A percentile compares a stretch with the other conserved stretches of the same genome.
These are phyloP conservation scores for Phocoena sinus DNA, from an alignment of 2,113 vertebrate genomes.

Conservation along the genomic window DNA sequence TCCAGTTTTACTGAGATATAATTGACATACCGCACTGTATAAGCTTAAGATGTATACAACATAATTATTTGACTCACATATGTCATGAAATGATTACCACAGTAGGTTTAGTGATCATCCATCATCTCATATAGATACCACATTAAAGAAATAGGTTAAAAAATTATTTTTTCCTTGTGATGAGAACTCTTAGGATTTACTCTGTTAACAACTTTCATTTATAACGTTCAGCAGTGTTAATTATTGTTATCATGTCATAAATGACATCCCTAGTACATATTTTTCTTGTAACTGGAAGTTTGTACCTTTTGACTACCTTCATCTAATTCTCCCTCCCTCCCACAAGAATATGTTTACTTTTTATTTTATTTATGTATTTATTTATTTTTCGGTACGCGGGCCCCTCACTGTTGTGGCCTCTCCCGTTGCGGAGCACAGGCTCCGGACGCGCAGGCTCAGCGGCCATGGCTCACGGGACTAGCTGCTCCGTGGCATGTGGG, in stretches of 20 bases:
- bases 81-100: neutral
- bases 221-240: neutral
- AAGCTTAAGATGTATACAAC: neutral
- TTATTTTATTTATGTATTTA: neutral
- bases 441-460: no score
- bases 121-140: neutral
- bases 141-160: neutral
- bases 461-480: no score
- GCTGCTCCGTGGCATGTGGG: no score
- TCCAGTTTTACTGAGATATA: neutral
- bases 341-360: neutral
- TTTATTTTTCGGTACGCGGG: no score
- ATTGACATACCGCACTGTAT: neutral
- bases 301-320: neutral
- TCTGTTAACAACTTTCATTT: neutral
- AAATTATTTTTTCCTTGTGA: neutral
- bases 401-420: no score
- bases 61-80: neutral
- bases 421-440: no score
- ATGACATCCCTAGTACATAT: neutral
- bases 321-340: neutral
- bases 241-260: neutral
- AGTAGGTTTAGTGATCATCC: neutral
- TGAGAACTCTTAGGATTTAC: neutral
- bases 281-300: neutral